Evolutionary conservation across 2,888 invertebrate species (phyloP), one percentile per base, ranked within the genome.

Genomic region (Cryptus viduatorius): DNA sequence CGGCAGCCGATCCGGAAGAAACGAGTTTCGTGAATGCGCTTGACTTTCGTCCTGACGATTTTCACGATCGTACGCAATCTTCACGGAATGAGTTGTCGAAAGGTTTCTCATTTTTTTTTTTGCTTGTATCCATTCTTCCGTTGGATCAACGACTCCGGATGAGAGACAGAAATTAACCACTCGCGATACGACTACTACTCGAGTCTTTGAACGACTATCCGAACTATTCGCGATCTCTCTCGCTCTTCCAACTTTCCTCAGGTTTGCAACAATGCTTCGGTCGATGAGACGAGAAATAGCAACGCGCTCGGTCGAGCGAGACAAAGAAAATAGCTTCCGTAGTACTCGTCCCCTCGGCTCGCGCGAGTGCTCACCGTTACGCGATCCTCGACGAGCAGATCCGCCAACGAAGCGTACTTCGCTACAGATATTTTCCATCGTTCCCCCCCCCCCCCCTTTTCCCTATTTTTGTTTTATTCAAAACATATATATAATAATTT

Each of bases 331-430:
- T 37, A 73, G n/a, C 46, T 73, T 10, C 12, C 31, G 8, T 29
- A 44, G n/a, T 69, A 31, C 31, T 50, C 48, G 50, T 31, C 48
- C 16, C 16, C 61, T 61, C 61, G 46, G 46, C 46, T 12, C 44
- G 4, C 31, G 46, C 12, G n/a, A n/a, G 59, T 8, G 61, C 31
- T 61, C 19, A 46, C 29, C 73, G 73, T 73, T 73, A 61, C 61
- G 61, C 31, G 73, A 73, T 61, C 73, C 73, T 61, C 46, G 73
- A 61, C 59, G 19, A 61, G 16, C 48, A 73, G 73, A 73, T 61
- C 61, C 46, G 73, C 73, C 61, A 73, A 19, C n/a, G n/a, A n/a
- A n/a, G n/a, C 73, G 73, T n/a, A 59, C 73, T 73, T 46, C 29
- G 73, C 59, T 46, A 29, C 59, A 73, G 12, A 10, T 59, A 59